Base-by-base conservation (phyloP, 2,888 invertebrate genomes). In the Folsomia manolachei region DNA sequence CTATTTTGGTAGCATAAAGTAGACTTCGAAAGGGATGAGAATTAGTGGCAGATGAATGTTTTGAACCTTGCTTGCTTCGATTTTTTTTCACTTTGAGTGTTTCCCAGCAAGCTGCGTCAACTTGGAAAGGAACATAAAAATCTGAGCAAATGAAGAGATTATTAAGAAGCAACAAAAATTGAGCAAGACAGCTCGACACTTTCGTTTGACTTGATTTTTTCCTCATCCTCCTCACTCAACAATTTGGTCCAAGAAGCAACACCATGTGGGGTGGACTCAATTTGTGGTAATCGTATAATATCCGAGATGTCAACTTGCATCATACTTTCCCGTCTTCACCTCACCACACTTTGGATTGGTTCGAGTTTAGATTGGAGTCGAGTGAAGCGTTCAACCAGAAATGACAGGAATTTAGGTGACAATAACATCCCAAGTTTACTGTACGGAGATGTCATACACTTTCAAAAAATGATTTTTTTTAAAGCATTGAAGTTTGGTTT, bases 241-340 rank as follows among this genome's bases (percentile, higher is more conserved):
- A 63, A 14, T 9, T 2, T 2, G 21, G 18, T 11, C 24, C 63
- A 63, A 4, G n/a, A 11, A 64, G 18, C 18, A 56, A 56, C 19
- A 56, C 7, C 21, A 56, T 56, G 18, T 56, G 56, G 18, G 7
- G 56, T 19, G 18, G 39, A 39, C 39, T 39, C 39, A 39, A 39
- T 39, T 39, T 39, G 39, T 56, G 56, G 56, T 19, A 19, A 56
- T 56, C 56, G 56, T 56, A 56, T 56, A 56, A 56, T 56, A 56
- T 56, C 56, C 18, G 21, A 56, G 51, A 39, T 66, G 65, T 66
- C 65, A 66, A 66, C n/a, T 27, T n/a, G 27, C 4, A 64, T 64
- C 64, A 64, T 64, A 64, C 64, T 52, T n/a, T 27, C 18, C 65
- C 39, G 2, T 25, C 19, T 64, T 27, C 11, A 25, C 19, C 27